Base-by-base conservation (phyloP, 2,888 invertebrate genomes). In the Cataglyphis rosenhaueri region DNA sequence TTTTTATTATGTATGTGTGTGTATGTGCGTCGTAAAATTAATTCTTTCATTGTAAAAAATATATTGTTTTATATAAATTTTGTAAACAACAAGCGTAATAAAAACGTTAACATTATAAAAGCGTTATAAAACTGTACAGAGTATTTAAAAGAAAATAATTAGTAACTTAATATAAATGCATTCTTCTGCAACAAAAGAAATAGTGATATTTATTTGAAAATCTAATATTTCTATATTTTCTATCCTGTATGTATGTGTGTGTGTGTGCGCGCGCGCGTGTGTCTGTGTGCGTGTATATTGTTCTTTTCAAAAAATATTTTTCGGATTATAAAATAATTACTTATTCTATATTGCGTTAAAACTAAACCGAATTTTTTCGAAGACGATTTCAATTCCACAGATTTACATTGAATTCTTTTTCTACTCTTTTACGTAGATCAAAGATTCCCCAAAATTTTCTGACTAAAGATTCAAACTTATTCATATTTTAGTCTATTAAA, bases 231-330 rank as follows among this genome's bases (percentile, higher is more conserved):
- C 2, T 41, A 66, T 3, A 29, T 12, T 25, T 59, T 64, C 2
- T 68, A 79, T 44, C 78, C 78, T 78, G 29, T 29, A 2, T 29
- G 29, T 29, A 2, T 29, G 29, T 29, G 29, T 29, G 29, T 29
- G 25, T 25, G 25, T 25, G 25, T 25, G 78, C n/a, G n/a, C 18
- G 59, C 68, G 32, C 3, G 32, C 3, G 6, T 32, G 32, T 6
- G 32, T 32, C 6, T 35, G 0, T 35, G 35, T 35, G 35, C 6
- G 35, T 35, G 78, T 25, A 8, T 52, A 59, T 61, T 25, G 59
- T 70, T 44, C 59, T 78, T 21, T 65, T 25, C 1, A 59, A 68
- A 21, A 68, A 41, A 65, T 41, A 29, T 57, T 21, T 59, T 38
- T 76, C 29, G 18, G 25, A 35, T 21, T 25, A 64, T 48, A 44